phyloP scores from a whole-genome alignment of 1,140 invertebrate genomes.

The Meloidogyne chitwoodi region DNA sequence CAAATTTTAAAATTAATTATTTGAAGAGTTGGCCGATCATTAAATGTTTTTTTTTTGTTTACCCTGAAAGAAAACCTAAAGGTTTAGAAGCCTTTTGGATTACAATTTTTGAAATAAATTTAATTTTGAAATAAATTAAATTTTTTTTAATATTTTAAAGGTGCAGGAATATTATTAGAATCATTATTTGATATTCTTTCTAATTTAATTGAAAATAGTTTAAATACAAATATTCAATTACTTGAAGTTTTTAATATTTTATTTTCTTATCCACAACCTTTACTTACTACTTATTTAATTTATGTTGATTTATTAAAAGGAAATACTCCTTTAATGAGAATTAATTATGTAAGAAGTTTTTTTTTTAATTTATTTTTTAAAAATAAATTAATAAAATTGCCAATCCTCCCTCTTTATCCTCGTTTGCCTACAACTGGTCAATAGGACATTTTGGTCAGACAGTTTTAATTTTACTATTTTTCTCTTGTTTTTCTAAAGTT shows the following conservation, averaged over 20 bases:
- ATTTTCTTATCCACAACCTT: slow-evolving; percentile 78
- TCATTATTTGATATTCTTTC: slow-evolving; percentile 75
- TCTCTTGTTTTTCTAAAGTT: no score
- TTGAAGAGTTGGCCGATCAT: no score
- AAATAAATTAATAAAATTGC: no score
- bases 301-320: slow-evolving; percentile 63
- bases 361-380: background rate
- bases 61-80: no score
- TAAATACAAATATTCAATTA: slow-evolving; percentile 80
- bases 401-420: no score
- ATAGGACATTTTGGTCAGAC: no score
- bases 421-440: no score
- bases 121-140: background rate
- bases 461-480: no score
- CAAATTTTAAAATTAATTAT: no score
- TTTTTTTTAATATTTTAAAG: slow-evolving; percentile 2
- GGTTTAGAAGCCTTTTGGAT: no score
- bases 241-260: slow-evolving; percentile 80
- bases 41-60: no score
- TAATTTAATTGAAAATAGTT: slow-evolving; percentile 76
- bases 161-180: slow-evolving; percentile 32
- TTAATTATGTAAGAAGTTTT: background rate
- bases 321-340: slow-evolving; percentile 6
- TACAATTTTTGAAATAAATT: no score
- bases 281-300: slow-evolving; percentile 79